Percentiles rank a stretch among this genome's conserved stretches.
Conservation (phyloP, 1,140 invertebrate genomes). For the Hylaeus anthracinus region DNA sequence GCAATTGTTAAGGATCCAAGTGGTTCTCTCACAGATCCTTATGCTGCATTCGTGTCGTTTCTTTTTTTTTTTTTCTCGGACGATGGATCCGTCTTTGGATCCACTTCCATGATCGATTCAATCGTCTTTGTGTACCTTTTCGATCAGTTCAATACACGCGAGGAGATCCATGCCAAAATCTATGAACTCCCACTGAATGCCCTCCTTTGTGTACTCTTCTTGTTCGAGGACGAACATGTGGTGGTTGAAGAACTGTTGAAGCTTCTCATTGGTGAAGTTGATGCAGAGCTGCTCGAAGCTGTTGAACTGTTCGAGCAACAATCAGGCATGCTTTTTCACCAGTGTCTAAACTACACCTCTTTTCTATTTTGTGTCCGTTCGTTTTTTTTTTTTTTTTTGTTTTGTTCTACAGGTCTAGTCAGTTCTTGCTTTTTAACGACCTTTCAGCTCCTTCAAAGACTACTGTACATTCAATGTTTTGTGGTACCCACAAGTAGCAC, state of each 20-base stretch:
- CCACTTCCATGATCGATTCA: constrained; percentile 54
- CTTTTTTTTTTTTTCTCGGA: constrained; percentile 22
- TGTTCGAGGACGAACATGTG: constrained; percentile 99
- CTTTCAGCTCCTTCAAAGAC: constrained; percentile 16
- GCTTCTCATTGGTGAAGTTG: constrained; percentile 99
- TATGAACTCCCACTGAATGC: constrained; percentile 97
- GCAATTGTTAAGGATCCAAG: constrained; percentile 14
- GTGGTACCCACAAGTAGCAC: background rate
- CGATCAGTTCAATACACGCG: constrained; percentile 98
- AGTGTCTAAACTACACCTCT: constrained; percentile 41
- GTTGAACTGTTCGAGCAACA: constrained; percentile 89
- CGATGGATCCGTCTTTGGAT: constrained; percentile 39
- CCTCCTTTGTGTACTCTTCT: constrained; percentile 98
- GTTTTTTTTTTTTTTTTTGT: too few relatives aligned
- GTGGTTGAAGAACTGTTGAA: constrained; percentile 99
- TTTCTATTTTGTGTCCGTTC: background rate
- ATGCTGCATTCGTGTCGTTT: constrained; percentile 24
- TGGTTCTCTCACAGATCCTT: constrained; percentile 35
- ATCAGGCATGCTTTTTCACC: constrained; percentile 70
- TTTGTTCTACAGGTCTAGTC: background rate
- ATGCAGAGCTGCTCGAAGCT: constrained; percentile 99
- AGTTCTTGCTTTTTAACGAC: constrained; percentile 3
- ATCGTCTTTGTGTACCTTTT: constrained; percentile 88
- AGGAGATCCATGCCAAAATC: constrained; percentile 99
- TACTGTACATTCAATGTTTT: background rate